Base-by-base conservation (phyloP, 2,888 invertebrate species). In the Siphonodentalium dalli region DNA sequence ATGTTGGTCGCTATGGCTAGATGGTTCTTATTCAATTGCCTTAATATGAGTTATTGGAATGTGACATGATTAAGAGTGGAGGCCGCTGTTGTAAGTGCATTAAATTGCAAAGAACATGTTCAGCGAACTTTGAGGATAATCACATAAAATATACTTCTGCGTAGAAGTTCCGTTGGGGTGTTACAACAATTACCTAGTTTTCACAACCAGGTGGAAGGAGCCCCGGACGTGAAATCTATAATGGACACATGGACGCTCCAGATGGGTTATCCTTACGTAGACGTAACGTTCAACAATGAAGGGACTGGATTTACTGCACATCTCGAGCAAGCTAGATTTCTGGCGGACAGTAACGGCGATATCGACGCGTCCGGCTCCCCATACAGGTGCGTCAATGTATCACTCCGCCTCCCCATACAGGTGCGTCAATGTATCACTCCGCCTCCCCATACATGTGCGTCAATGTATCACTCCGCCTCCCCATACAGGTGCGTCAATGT, bases 201-300 rank as follows among this genome's bases (percentile, higher is more conserved):
- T 8, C 6, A 26, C 6, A 31, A n/a, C 11, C 35, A 66, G 59
- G 57, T 59, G 23, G 40, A 47, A 11, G 56, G 51, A 9, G 48
- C 58, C 6, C 53, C 58, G 7, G 48, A 61, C 48, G 72, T 79
- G 1, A 72, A 68, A 31, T 42, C 45, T 21, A 67, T 78, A n/a
- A 79, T 79, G 79, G 71, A 72, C 49, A 74, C 78, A 5, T 79
- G 79, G 79, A 72, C 74, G 0, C 49, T 66, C 15, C 78, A 79
- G 58, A 77, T 74, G 71, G 79, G 79, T 1, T 68, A 71, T 29
- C 79, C 79, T 0, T 68, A 68, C 28, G 47, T 78, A 20, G 69
- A 66, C 46, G 46, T 78, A 4, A 58, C 66, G 8, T 33, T 68
- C 3, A n/a, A n/a, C n/a, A n/a, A n/a, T n/a, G 37, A 43, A 18